Base-by-base conservation (phyloP, 2,888 invertebrate genomes). In the Hirtodrosophila alboralis region DNA sequence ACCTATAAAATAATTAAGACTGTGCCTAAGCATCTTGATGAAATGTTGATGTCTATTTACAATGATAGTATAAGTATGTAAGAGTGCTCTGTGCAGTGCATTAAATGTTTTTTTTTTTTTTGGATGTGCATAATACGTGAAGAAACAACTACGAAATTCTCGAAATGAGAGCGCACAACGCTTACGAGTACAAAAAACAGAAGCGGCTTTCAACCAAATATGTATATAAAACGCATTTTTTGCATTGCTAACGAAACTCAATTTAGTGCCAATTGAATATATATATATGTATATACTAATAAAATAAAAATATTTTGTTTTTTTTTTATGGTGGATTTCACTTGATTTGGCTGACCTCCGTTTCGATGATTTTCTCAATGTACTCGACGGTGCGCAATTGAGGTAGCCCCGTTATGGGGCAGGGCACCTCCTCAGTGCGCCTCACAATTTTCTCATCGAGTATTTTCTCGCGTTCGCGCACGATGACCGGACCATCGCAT, bases 301-400 rank as follows among this genome's bases (percentile, higher is more conserved):
- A 30, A 30, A 6, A 33, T 52, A 47, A 23, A 67, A 53, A 47
- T 34, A 53, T 48, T 36, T 27, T 52, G 23, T 47, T 43, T 44
- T 14, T 31, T 48, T 63, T 47, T 43, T 34, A 7, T 23, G 6
- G 23, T 53, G 44, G 28, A 14, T 38, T 79, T 56, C 54, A 68
- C 34, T 73, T 72, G 53, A 9, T 33, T 54, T 41, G 41, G 64
- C 90, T 90, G 96, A 97, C 97, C 97, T 97, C 97, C 93, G 95
- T 96, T 92, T 97, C 97, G 92, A 97, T 96, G 92, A 96, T 94
- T 93, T 96, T 97, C 93, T 97, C 97, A 92, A 96, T 95, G 93
- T 96, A 96, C 93, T 97, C 96, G 92, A 97, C 94, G 87, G 97
- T 97, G 92, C 96, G 94, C 90, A 97, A 94, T 92, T 94, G 95